Conservation (phyloP, 2,888 invertebrate genomes). For the Polydrusus tereticollis region DNA sequence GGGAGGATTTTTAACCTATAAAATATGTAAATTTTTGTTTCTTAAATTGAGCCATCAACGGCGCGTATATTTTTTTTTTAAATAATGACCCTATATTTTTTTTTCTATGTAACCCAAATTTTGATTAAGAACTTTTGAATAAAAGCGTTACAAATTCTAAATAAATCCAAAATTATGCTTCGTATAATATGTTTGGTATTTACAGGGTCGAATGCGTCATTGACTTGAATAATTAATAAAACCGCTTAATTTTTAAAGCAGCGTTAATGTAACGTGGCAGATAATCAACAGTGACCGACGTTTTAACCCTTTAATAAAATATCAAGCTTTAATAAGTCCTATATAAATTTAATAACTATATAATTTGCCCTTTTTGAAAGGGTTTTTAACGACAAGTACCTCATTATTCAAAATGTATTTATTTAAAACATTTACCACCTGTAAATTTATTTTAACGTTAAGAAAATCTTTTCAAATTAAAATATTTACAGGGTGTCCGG, state of each 20-base stretch:
- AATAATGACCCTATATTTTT: too few species aligned
- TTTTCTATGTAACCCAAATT: too few species aligned
- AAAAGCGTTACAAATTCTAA: too few species aligned
- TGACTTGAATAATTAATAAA: conserved; percentile 8
- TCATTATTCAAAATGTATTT: too few species aligned
- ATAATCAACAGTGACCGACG: conserved; percentile 12
- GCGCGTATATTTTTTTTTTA: too few species aligned
- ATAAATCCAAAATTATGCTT: not conserved
- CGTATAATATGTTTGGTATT: not conserved
- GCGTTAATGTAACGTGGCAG: conserved; percentile 1
- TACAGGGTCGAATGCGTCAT: not conserved
- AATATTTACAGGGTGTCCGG: too few species aligned
- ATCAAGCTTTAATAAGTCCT: conserved; percentile 4
- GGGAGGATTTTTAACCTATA: not conserved
- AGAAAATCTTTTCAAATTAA: too few species aligned
- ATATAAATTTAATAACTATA: conserved; percentile 1
- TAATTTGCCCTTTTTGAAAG: not conserved
- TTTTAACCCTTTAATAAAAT: conserved; percentile 6
- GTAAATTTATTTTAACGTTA: too few species aligned
- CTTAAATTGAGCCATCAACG: too few species aligned
- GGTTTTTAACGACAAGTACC: too few species aligned
- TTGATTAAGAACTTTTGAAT: too few species aligned
- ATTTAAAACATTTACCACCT: too few species aligned
- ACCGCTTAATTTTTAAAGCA: conserved; percentile 1
- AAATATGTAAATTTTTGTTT: not conserved